Evolutionary conservation across 2,888 invertebrate species (phyloP).

Genomic region (Dilophus febrilis): DNA sequence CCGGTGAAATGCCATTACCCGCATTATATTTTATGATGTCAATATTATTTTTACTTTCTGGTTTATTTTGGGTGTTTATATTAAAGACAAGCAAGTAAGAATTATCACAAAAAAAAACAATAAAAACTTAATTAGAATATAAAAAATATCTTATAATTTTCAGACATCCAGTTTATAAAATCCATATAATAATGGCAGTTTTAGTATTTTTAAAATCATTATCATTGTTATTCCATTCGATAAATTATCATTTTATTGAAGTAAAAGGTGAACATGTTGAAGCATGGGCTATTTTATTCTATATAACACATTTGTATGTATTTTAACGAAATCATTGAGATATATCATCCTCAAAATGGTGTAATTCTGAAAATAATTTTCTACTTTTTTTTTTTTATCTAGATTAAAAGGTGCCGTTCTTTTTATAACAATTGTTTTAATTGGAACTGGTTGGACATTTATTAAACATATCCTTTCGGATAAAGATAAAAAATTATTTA

Average conservation of each 20-base stretch:
- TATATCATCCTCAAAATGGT: no score
- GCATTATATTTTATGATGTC: constrained; percentile 85
- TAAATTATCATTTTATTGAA: constrained; percentile 88
- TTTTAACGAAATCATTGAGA: no score
- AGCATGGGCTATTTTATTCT: constrained; percentile 94
- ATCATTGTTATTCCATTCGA: constrained; percentile 86
- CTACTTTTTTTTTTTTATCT: constrained; percentile 12
- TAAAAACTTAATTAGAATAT: neutral
- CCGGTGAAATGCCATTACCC: constrained; percentile 92
- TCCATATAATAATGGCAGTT: constrained; percentile 92
- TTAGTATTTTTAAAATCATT: constrained; percentile 82
- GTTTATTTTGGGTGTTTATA: constrained; percentile 81
- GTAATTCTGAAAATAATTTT: constrained; percentile 2
- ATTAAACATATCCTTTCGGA: constrained; percentile 94
- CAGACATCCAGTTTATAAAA: constrained; percentile 74
- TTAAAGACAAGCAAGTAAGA: constrained; percentile 57
- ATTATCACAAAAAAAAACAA: constrained; percentile 2
- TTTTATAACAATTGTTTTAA: constrained; percentile 88
- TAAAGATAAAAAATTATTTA: constrained; percentile 91
- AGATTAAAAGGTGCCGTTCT: constrained; percentile 81
- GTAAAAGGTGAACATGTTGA: constrained; percentile 84
- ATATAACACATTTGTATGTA: constrained; percentile 89
- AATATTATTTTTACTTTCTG: constrained; percentile 73
- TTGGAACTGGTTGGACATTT: constrained; percentile 98
- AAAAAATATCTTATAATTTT: no score